Base-by-base conservation (phyloP, 2,888 invertebrate species). In the Tipula helvola region DNA sequence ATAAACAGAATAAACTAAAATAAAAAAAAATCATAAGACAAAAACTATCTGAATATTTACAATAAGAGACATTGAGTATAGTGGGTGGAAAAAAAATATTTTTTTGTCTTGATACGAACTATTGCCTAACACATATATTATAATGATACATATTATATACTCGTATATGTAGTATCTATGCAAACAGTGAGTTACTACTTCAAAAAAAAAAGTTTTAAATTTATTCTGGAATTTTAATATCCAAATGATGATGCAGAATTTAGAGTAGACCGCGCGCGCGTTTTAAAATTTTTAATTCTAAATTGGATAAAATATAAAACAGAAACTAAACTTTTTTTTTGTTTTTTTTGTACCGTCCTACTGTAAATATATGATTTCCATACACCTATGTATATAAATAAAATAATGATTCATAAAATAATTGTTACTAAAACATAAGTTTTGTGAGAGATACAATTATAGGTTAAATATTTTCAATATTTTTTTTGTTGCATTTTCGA, bases 141-240 rank as follows among this genome's bases (percentile, higher is more conserved):
- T 28, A 28, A 28, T 28, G 28, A 28, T 28, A 28, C 28, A 28
- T 28, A 28, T 28, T 28, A 28, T 28, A 28, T 28, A 28, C 47
- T 16, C 18, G 10, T 71, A 28, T 71, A 28, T 10, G 12, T 28
- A 71, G 28, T 71, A 71, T 10, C 18, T 71, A 28, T 28, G 71
- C 71, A 10, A 71, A 71, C 71, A 71, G 71, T 71, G 71, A 71
- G 71, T 71, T 71, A 71, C 10, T 71, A 28, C 10, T 28, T 28
- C 28, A 28, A 28, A 28, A 28, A 28, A 28, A 28, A 28, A 71
- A 28, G 8, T 52, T 13, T n/a, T n/a, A 28, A 71, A 71, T 71
- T 71, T 71, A 71, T 71, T 71, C 71, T 71, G 71, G 71, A 71
- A 71, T 71, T 71, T 71, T 71, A 71, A 71, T 71, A 71, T 71